Evolutionary conservation across 1,140 invertebrate genomes (phyloP), one percentile per base, ranked within the genome.

Genomic region (Teleopsis dalmanni): DNA sequence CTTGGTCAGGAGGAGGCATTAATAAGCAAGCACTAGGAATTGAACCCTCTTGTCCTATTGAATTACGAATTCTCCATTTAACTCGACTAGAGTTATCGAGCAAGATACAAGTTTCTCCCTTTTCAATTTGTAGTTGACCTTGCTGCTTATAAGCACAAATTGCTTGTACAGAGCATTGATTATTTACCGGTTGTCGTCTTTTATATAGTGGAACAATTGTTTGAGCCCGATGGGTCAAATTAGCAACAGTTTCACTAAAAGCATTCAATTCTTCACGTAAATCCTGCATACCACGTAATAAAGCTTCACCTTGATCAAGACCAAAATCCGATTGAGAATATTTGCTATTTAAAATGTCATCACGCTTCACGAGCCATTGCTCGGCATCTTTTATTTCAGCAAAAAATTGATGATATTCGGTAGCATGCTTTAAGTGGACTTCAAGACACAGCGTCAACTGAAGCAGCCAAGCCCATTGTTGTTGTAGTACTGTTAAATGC

Each of bases 401-500:
- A 75, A 90, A 96, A 76, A 95, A 98, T 69, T 85, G 80, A 66
- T 98, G 90, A 65, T 95, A 91, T 47, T 88, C 83, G 0, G 87
- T 81, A 3, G 92, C 87, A 71, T 97, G 85, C 64, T 91, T 91
- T 10, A 98, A 72, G 72, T 98, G 95, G 1, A 88, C 87, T 71
- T 98, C 95, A 13, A 98, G 75, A 57, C 94, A 97, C n/a, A 92
- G 78, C 0, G 90, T 94, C 10, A 99, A 74, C 60, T 97, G 92
- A 3, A 98, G 73, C 0, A 99, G 75, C 93, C 93, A 98, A 11
- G 93, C 88, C 94, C 95, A 98, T 71, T 97, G 93, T 2, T 87
- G 91, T 72, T 97, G 92, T 85, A 99, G 33, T 25, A 89, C 90
- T 40, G 89, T 85, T 74, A 98, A 81, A 73, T 96, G 94, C 0